Evolutionary conservation across 2,888 invertebrate species (phyloP), one percentile per base, ranked within the genome.

Genomic region (Allophyes oxyacanthae): DNA sequence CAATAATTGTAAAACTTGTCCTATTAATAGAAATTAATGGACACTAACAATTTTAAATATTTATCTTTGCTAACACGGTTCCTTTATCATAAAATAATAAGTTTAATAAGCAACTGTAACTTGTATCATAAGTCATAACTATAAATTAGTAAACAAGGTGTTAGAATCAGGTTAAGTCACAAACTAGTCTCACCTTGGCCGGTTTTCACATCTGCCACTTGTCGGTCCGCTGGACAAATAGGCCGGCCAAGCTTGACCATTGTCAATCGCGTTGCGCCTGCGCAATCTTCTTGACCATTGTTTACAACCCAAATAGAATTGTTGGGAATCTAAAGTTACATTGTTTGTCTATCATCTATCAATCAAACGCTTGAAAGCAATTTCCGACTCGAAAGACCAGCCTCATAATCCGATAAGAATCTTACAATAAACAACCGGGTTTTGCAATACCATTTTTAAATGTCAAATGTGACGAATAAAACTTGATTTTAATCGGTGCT

Each of bases 171-270:
- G 78, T 78, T 77, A 69, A 63, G 44, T 49, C 59, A 53, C 55
- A 71, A 70, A 70, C 71, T 77, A 78, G 74, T 72, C 75, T 85
- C 80, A 85, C 90, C 90, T 91, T 91, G 90, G 88, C 87, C 87
- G 85, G 86, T 89, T 90, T 90, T 89, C 86, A 89, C 88, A 89
- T 89, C 87, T 87, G 86, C 75, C 66, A 71, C 72, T 83, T 84
- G 81, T 77, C 89, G 91, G 82, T 90, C 83, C 85, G 82, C 53
- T 86, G 87, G 79, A 66, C 86, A 92, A 88, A 84, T 87, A 81
- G 91, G 88, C 75, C 88, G 82, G 77, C 75, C 77, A 83, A 60
- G 69, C 74, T 81, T 83, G 85, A 77, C 86, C 85, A 87, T 89
- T 90, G 89, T 89, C 88, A 86, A 87, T 84, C 73, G 70, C 81